phyloP scores from a whole-genome alignment of 2,888 invertebrate species.

The Syrphus vitripennis region DNA sequence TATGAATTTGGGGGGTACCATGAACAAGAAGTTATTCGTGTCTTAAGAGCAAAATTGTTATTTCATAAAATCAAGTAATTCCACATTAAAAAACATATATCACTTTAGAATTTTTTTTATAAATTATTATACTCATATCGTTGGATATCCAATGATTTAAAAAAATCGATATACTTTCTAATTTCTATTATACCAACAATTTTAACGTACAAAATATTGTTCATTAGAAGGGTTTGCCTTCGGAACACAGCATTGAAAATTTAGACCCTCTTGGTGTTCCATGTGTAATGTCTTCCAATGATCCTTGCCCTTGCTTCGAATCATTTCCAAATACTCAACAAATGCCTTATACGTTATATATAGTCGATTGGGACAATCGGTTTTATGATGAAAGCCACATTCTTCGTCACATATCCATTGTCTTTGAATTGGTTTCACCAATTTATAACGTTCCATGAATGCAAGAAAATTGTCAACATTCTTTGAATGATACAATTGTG shows the following conservation, averaged over 20 bases:
- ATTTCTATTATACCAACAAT: constrained; percentile 1
- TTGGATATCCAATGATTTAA: not conserved
- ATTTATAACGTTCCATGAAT: constrained; percentile 87
- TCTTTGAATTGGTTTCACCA: constrained; percentile 87
- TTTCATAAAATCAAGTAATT: too few species aligned
- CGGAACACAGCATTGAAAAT: constrained; percentile 57
- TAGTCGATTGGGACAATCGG: constrained; percentile 76
- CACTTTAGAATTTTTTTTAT: not conserved
- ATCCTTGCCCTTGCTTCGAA: constrained; percentile 75
- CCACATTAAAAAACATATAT: too few species aligned
- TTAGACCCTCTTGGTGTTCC: constrained; percentile 62
- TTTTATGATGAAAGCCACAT: constrained; percentile 76
- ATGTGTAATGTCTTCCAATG: constrained; percentile 76
- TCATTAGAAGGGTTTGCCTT: not conserved
- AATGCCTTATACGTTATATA: constrained; percentile 76
- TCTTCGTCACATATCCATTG: constrained; percentile 87
- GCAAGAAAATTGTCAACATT: constrained; percentile 88
- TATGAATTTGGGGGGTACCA: too few species aligned
- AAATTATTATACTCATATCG: not conserved
- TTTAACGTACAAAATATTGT: constrained; percentile 39
- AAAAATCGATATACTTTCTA: not conserved
- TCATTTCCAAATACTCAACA: constrained; percentile 76
- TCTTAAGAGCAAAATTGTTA: too few species aligned
- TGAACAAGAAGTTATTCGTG: too few species aligned
- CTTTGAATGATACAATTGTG: constrained; percentile 89